A percentile compares a stretch with the other conserved stretches of the same genome.
phyloP scores from a whole-genome alignment of 2,113 vertebrate genomes.

The Syrrhaptes paradoxus region DNA sequence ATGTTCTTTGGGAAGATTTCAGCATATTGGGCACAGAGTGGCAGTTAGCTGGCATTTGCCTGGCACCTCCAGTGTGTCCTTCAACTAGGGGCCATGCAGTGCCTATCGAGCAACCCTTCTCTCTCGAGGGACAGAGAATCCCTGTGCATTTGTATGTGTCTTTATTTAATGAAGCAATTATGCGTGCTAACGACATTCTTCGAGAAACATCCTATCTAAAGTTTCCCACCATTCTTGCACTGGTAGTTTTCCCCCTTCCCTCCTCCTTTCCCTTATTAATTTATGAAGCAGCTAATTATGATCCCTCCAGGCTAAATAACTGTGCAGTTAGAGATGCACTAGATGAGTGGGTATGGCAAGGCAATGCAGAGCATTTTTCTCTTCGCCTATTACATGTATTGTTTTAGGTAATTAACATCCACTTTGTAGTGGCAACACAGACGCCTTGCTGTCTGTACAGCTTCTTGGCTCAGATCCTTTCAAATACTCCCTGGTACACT shows the following conservation, averaged over 20 bases:
- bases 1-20: neutral
- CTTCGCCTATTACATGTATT: conserved; percentile 84
- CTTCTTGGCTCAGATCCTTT: conserved; percentile 79
- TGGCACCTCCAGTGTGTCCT: neutral
- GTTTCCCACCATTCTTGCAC: conserved; percentile 78
- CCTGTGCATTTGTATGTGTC: neutral
- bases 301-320: conserved; percentile 82
- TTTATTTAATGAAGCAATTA: conserved; percentile 72
- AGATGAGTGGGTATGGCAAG: conserved; percentile 74
- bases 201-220: conserved; percentile 78
- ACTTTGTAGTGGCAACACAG: conserved; percentile 86
- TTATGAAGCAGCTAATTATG: conserved; percentile 82
- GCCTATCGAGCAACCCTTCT: neutral
- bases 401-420: conserved; percentile 90
- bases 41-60: neutral
- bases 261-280: conserved; percentile 80
- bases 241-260: conserved; percentile 65
- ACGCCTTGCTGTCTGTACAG: conserved; percentile 87
- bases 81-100: neutral
- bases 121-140: conserved; percentile 23
- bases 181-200: conserved; percentile 73
- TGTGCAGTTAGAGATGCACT: conserved; percentile 79
- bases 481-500: conserved; percentile 79
- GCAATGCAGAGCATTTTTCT: conserved; percentile 75
- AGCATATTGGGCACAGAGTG: neutral